Evolutionary conservation across 2,797 vertebrate genomes (phyloP).

Genomic region (Decapterus maruadsi): DNA sequence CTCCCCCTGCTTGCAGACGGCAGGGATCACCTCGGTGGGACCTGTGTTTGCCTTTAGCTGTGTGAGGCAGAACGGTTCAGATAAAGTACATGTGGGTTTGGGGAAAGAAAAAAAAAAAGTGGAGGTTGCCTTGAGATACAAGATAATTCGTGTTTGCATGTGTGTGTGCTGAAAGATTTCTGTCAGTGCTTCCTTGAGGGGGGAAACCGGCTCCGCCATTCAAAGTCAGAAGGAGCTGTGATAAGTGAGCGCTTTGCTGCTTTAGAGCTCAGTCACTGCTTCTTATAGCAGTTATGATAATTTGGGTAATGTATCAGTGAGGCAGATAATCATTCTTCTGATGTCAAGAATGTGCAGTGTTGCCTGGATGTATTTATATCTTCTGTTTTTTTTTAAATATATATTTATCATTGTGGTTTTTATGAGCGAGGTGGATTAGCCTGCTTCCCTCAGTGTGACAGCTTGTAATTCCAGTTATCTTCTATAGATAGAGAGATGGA

Average conservation of each 20-base stretch:
- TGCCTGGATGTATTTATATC: conserved; percentile 9
- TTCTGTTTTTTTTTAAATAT: too few species aligned
- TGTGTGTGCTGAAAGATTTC: background rate
- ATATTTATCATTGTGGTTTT: background rate
- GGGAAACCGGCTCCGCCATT: conserved; percentile 4
- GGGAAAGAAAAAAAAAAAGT: too few species aligned
- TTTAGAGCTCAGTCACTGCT: background rate
- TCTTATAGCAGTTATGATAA: conserved; percentile 11
- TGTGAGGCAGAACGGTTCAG: background rate
- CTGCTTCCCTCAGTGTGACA: background rate
- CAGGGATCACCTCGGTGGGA: background rate
- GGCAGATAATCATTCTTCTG: conserved; percentile 26
- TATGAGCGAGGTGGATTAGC: background rate
- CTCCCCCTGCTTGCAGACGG: background rate
- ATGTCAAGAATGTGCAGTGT: background rate
- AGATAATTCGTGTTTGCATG: background rate
- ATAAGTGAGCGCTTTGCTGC: conserved; percentile 15
- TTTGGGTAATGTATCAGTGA: conserved; percentile 28
- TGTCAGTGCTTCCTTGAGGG: conserved; percentile 10
- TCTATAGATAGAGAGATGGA: background rate
- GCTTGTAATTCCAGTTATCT: background rate
- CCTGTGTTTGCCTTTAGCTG: too few species aligned
- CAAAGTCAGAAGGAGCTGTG: background rate
- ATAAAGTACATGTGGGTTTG: background rate
- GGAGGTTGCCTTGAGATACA: background rate